phyloP scores from a whole-genome alignment of 1,140 invertebrate genomes.

The Lepidurus arcticus region DNA sequence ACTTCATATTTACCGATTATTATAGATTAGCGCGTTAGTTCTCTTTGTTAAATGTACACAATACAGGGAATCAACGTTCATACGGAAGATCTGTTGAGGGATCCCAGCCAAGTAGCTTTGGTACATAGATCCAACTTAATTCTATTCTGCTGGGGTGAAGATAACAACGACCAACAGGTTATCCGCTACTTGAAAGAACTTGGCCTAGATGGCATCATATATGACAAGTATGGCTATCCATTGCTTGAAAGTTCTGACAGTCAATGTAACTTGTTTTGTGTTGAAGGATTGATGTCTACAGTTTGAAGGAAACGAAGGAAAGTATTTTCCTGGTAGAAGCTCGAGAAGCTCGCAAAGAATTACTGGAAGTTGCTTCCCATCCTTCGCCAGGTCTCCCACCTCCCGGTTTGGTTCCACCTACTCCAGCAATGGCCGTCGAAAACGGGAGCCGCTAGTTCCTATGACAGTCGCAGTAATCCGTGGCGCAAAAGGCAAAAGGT shows the following conservation, averaged over 20 bases:
- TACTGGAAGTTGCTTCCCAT: slow-evolving; percentile 30
- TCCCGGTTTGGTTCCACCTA: slow-evolving; percentile 5
- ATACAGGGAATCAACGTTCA: slow-evolving; percentile 77
- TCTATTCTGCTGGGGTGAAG: slow-evolving; percentile 94
- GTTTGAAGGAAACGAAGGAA: slow-evolving; percentile 72
- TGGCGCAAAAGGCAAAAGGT: neutral
- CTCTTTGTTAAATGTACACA: neutral
- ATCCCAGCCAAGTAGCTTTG: slow-evolving; percentile 68
- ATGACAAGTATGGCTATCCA: slow-evolving; percentile 66
- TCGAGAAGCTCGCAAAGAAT: slow-evolving; percentile 41
- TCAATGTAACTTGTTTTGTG: neutral
- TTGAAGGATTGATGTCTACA: slow-evolving; percentile 66
- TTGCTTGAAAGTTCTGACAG: neutral
- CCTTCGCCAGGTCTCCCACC: neutral
- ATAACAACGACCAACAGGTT: slow-evolving; percentile 82
- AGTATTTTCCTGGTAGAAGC: slow-evolving; percentile 73
- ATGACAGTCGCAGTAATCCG: neutral
- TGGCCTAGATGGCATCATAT: slow-evolving; percentile 87
- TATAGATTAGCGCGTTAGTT: slow-evolving; percentile 8
- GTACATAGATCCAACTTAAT: slow-evolving; percentile 71
- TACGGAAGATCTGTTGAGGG: slow-evolving; percentile 80
- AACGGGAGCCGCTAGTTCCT: neutral
- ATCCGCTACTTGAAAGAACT: slow-evolving; percentile 78
- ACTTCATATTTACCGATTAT: neutral
- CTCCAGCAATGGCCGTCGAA: neutral